Evolutionary conservation across 2,797 vertebrate species (phyloP), one percentile per base, ranked within the genome.

Genomic region (Pangasius macronema): DNA sequence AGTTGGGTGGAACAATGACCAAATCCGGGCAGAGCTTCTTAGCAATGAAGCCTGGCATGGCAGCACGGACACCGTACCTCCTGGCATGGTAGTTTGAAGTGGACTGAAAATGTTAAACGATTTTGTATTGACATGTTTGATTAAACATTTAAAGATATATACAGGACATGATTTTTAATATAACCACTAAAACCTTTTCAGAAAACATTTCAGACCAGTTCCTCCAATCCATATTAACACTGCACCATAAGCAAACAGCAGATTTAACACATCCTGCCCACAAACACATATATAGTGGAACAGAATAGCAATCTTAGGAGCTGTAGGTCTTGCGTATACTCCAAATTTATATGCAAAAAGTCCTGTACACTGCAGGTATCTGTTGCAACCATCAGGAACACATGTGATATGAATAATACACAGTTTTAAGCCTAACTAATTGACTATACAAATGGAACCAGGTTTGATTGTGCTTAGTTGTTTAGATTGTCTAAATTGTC

Each of bases 31-130:
- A 99, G 3, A 99, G 96, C 89, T 97, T 99, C 94, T 97, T 99
- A 79, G 96, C 99, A 92, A 99, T 99, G 94, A 99, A 99, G 87
- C 98, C 98, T 87, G 99, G 99, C 99, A 99, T 99, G 81, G 97
- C 98, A 49, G 98, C 97, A 91, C 98, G 97, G 61, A 99, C 98
- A 30, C 98, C 99, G n/a, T 96, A 99, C 92, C 96, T 98, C 91
- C 98, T 96, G 87, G 99, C 98, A 39, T 96, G 96, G 92, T 99
- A 99, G 95, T 99, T 99, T 70, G 99, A 99, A 18, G 98, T 99
- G 51, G 97, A 96, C 99, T 99, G 92, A 84, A 93, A 94, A 81
- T 42, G n/a, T 53, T 79, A 86, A 75, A 33, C 5, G 46, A 53
- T 27, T 42, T 51, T 75, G 51, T 3, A 24, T 2, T 70, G 5